A percentile compares a stretch with the other conserved stretches of the same genome.
Evolutionary conservation across 1,140 invertebrate species (phyloP).

Genomic region (Diabrotica virgifera): DNA sequence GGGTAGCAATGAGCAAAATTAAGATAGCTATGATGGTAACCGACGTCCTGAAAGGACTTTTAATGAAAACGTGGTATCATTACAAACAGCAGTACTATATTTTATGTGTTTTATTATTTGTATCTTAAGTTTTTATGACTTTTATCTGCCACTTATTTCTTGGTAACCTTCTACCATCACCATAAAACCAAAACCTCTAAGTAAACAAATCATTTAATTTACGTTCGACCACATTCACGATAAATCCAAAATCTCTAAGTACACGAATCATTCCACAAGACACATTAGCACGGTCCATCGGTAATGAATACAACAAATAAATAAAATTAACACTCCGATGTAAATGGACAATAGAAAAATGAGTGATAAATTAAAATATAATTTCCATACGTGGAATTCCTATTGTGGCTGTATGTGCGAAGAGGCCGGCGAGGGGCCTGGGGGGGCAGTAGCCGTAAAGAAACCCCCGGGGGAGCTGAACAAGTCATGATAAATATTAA

Average conservation of each 20-base stretch:
- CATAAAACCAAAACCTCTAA: too few species aligned
- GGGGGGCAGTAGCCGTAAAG: conserved; percentile 34
- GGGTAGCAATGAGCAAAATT: too few species aligned
- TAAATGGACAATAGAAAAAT: conserved; percentile 46
- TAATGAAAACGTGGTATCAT: too few species aligned
- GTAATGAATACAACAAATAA: conserved; percentile 42
- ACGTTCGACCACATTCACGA: too few species aligned
- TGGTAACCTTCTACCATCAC: too few species aligned
- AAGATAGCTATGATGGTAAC: too few species aligned
- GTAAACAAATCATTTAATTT: too few species aligned
- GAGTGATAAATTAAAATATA: conserved; percentile 46
- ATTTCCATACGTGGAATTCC: conserved; percentile 46
- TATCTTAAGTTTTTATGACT: too few species aligned
- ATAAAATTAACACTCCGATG: conserved; percentile 47
- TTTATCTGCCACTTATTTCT: too few species aligned
- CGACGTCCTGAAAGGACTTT: too few species aligned
- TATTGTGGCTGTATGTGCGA: conserved; percentile 26
- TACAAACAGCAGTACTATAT: too few species aligned
- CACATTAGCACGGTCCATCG: conserved; percentile 17
- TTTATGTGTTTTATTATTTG: too few species aligned
- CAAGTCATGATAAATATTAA: conserved; percentile 45
- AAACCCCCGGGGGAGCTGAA: conserved; percentile 31
- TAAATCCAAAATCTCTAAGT: neutral
- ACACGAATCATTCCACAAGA: conserved; percentile 16
- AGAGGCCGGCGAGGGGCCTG: conserved; percentile 25